A percentile compares a stretch with the other conserved stretches of the same genome.
Conservation (phyloP, 2,113 vertebrate species). For the Oenanthe melanoleuca region DNA sequence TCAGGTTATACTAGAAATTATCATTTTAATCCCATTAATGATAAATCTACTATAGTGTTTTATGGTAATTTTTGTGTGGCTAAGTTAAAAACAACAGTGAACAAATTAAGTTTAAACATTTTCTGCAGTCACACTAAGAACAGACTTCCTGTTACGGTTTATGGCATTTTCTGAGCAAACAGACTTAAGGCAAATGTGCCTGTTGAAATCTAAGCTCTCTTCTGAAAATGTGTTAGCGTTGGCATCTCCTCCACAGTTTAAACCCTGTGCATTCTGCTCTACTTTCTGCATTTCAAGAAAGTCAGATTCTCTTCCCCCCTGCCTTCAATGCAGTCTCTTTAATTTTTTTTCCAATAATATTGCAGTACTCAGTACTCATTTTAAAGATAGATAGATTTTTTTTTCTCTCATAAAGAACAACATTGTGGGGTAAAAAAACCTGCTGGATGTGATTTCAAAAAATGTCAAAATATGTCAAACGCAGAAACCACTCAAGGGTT, state of each 20-base stretch:
- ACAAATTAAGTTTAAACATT: background rate
- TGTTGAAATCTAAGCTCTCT: slow-evolving; percentile 27
- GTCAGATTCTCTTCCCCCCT: slow-evolving; percentile 40
- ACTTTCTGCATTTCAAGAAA: slow-evolving; percentile 66
- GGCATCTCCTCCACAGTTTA: slow-evolving; percentile 8
- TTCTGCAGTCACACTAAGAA: background rate
- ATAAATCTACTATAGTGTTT: background rate
- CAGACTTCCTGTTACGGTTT: background rate
- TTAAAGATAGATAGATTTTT: slow-evolving; percentile 80
- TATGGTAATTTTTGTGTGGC: background rate
- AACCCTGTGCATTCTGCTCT: slow-evolving; percentile 54
- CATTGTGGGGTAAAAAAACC: slow-evolving; percentile 73
- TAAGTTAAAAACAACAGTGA: slow-evolving; percentile 6
- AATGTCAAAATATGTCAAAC: slow-evolving; percentile 91
- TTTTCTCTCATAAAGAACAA: slow-evolving; percentile 77
- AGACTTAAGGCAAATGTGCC: background rate
- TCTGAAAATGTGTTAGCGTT: background rate
- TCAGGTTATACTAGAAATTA: background rate
- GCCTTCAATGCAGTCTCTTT: slow-evolving; percentile 68
- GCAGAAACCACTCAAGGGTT: slow-evolving; percentile 91
- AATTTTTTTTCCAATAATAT: slow-evolving; percentile 76
- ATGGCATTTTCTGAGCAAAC: slow-evolving; percentile 11
- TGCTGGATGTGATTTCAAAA: slow-evolving; percentile 88
- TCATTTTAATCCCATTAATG: slow-evolving; percentile 21
- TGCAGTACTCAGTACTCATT: slow-evolving; percentile 77